phyloP scores from a whole-genome alignment of 2,888 invertebrate genomes.

The Brenthis ino region DNA sequence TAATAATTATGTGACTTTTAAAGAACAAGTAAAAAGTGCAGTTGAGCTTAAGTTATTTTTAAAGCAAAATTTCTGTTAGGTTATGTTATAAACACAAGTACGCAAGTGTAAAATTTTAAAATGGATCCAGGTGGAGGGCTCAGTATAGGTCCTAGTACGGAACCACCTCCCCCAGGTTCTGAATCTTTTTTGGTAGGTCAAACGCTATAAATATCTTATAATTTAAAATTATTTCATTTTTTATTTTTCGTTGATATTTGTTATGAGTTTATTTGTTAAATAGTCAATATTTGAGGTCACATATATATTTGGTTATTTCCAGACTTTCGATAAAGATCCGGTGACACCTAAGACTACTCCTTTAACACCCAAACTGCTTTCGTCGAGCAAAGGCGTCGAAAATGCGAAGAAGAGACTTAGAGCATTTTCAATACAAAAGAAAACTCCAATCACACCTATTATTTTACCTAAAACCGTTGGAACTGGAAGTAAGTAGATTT shows the following conservation, averaged over 20 bases:
- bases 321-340: constrained; percentile 17
- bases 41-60: background rate
- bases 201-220: background rate
- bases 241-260: too few species aligned
- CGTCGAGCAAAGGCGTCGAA: constrained; percentile 63
- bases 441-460: constrained; percentile 57
- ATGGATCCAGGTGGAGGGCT: constrained; percentile 34
- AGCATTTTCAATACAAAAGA: constrained; percentile 79
- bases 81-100: constrained; percentile 21
- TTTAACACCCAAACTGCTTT: constrained; percentile 12
- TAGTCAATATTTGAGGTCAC: background rate
- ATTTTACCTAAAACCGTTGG: constrained; percentile 53
- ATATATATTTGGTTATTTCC: constrained; percentile 13
- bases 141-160: constrained; percentile 21
- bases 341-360: constrained; percentile 5
- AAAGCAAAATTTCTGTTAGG: constrained; percentile 7
- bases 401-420: constrained; percentile 74
- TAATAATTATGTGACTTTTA: background rate
- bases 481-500: constrained; percentile 55
- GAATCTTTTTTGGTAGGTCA: constrained; percentile 32
- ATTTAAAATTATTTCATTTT: background rate
- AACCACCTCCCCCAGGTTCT: constrained; percentile 34
- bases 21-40: background rate
- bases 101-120: constrained; percentile 25
- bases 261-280: background rate